Percentiles rank a stretch among this genome's conserved stretches.
Conservation (phyloP, 2,113 vertebrate genomes). For the Nesogale talazaci region DNA sequence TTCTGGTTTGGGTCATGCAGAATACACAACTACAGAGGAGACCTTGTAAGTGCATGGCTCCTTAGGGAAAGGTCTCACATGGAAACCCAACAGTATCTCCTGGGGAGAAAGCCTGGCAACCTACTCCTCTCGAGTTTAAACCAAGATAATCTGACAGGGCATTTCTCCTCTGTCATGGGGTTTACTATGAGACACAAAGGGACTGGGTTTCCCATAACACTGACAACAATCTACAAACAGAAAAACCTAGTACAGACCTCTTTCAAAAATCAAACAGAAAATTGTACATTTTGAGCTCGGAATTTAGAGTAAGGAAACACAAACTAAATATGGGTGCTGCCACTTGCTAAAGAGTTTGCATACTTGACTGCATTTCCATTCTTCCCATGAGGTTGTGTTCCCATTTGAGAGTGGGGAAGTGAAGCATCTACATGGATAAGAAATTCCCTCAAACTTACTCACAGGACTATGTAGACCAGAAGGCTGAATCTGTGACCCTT, state of each 20-base stretch:
- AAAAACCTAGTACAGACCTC: not conserved
- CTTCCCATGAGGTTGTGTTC: not conserved
- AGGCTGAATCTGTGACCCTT: conserved; percentile 20
- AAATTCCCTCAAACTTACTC: conserved; percentile 40
- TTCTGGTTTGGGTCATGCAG: no score
- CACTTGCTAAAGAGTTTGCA: not conserved
- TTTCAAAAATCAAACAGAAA: conserved; percentile 27
- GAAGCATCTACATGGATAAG: not conserved
- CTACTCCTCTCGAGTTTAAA: not conserved
- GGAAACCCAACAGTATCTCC: not conserved
- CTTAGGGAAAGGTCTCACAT: not conserved
- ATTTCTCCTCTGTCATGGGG: not conserved
- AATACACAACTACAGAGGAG: not conserved
- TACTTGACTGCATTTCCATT: not conserved
- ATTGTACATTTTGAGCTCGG: not conserved
- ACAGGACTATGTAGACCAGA: not conserved
- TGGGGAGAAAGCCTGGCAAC: not conserved
- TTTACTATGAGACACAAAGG: not conserved
- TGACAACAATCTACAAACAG: not conserved
- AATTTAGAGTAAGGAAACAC: not conserved
- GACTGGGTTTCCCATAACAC: not conserved
- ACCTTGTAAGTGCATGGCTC: not conserved
- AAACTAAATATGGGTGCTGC: not conserved
- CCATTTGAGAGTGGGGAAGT: not conserved
- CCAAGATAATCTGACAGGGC: not conserved